Evolutionary conservation across 2,113 vertebrate species (phyloP).

Genomic region (Python bivittatus): DNA sequence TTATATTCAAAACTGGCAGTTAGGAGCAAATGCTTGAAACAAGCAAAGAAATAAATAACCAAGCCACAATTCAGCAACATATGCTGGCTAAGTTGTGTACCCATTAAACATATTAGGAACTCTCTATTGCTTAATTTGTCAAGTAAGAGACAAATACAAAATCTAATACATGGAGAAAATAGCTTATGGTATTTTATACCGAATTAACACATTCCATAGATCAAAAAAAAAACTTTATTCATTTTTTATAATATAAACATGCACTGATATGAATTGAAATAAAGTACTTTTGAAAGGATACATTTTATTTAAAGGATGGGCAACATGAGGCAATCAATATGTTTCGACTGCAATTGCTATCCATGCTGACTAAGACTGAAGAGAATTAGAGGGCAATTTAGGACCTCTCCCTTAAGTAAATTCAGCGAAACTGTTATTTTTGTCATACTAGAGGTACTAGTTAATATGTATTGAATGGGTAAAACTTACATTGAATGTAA

Average conservation of each 20-base stretch:
- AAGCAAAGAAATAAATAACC: background rate
- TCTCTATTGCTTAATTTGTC: background rate
- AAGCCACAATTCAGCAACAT: background rate
- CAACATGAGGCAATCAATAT: background rate
- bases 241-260: background rate
- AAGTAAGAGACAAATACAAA: background rate
- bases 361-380: background rate
- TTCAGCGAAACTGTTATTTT: background rate
- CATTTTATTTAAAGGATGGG: background rate
- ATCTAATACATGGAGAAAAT: background rate
- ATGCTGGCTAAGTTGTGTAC: rapidly evolving
- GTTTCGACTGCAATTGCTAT: background rate
- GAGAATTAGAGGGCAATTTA: background rate
- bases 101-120: rapidly evolving
- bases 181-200: background rate
- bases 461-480: background rate
- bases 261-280: background rate
- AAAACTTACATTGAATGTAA: background rate
- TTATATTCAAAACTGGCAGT: background rate
- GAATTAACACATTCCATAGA: background rate
- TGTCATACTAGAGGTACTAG: background rate
- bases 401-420: background rate
- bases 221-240: background rate
- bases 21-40: background rate
- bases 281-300: background rate